Evolutionary conservation across 37 sponge, comb jelly and placozoan species (phyloP), one percentile per base, ranked within the genome.

Genomic region (Corticium candelabrum): DNA sequence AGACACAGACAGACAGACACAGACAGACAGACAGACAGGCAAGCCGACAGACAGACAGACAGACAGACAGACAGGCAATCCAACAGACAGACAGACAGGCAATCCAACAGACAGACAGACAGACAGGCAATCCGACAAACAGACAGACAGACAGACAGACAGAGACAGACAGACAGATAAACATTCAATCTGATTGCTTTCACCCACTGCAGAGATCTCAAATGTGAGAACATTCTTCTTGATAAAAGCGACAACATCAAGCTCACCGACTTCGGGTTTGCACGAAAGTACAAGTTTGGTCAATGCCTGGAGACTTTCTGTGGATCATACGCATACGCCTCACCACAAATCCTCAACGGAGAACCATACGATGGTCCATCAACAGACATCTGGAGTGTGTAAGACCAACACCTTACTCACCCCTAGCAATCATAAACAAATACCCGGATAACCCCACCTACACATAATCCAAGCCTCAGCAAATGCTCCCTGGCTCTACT

Each of bases 261-360:
- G 68, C 38, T 95, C 40, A 27, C 82, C 81, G 96, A 95, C 76
- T 95, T 95, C 86, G 96, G 96, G 0, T 95, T 95, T 87, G 87
- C 97, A 27, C 3, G 81, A 31, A 50, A 84, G 5, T 21, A 85
- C 0, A 79, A 39, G 43, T 41, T 40, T 3, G 21, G 30, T 0
- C 30, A 76, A 35, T 68, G 21, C 1, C 67, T 86, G 72, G 80
- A 87, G 69, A 95, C 96, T 0, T 92, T 87, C 68, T 96, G 97
- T 80, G 97, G 97, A 11, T 96, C 97, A 1, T 86, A 81, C 41
- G 97, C 97, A 5, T 96, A 96, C 82, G 97, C 97, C 36, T 90
- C 93, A 15, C 97, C 97, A 0, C 91, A 96, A 50, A 85, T 96
- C 2, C 90, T 96, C 21, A 69, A 84, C 3, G 97, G 97, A 30